phyloP scores from a whole-genome alignment of 64 coral and sea anemone genomes.

The Actinia tenebrosa region DNA sequence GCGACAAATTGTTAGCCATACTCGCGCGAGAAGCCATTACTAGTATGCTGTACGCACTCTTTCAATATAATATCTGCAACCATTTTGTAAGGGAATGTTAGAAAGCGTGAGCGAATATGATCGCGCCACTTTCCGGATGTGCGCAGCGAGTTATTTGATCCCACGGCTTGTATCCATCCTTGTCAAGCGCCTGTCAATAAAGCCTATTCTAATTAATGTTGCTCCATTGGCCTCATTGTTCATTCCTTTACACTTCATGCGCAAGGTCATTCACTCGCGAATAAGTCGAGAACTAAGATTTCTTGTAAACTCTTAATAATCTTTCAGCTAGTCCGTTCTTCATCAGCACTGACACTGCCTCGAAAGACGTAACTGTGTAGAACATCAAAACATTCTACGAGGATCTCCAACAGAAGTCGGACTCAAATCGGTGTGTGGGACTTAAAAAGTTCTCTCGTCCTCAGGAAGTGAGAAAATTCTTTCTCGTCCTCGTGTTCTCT shows the following conservation, averaged over 20 bases:
- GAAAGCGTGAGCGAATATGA: not conserved
- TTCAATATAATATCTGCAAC: not conserved
- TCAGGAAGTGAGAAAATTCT: conserved; percentile 24
- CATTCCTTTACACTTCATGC: conserved; percentile 26
- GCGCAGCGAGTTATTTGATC: conserved; percentile 23
- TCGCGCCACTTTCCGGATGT: conserved; percentile 6
- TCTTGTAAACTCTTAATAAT: not conserved
- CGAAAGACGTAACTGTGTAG: not conserved
- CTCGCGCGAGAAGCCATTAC: not conserved
- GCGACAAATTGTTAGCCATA: not conserved
- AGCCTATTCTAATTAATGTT: conserved; percentile 24
- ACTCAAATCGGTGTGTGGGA: conserved; percentile 4
- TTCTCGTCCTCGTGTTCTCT: conserved; percentile 13
- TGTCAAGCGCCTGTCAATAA: conserved; percentile 38
- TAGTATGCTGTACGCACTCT: not conserved
- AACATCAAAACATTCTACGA: not conserved
- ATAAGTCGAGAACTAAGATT: not conserved
- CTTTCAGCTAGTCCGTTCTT: not conserved
- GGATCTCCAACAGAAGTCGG: not conserved
- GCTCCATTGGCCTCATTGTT: conserved; percentile 27
- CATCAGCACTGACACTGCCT: not conserved
- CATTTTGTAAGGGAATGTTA: not conserved
- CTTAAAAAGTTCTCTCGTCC: not conserved
- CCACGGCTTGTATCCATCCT: conserved; percentile 14
- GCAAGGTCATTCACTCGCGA: conserved; percentile 18